Base-by-base conservation (phyloP, 2,797 vertebrate genomes). In the Chelidonichthys spinosus region DNA sequence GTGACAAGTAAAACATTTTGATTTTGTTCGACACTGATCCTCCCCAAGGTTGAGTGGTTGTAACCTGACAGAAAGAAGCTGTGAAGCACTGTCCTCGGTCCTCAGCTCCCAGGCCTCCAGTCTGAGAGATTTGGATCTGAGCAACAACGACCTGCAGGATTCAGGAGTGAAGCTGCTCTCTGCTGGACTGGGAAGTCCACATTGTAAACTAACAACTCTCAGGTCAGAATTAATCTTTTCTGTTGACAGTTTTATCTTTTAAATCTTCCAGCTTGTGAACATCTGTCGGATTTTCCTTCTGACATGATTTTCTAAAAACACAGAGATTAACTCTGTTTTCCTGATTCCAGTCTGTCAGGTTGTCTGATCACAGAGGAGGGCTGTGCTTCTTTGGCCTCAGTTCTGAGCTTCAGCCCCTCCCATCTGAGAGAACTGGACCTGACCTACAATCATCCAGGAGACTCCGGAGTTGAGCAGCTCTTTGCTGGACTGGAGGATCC, bases 71-170 rank as follows among this genome's bases (percentile, higher is more conserved):
- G 17, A 67, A 17, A 66, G 14, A 50, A 78, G 42, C 56, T 72
- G 47, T 47, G 36, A 72, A 61, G 67, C 44, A 14, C 50, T 64
- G 67, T 39, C 46, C n/a, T 50, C n/a, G 18, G 8, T 25, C 25
- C 25, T 52, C 25, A 8, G 53, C 43, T 46, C 61, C 58, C 6
- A 3, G 6, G 14, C 33, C 6, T 62, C 50, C 11, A 14, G 25
- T 76, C 61, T 76, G 14, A 64, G 39, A 76, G 62, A 70, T 39
- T 39, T 76, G 46, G 66, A 76, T 44, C 46, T 70, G n/a, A 63
- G 66, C 17, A 69, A 69, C 59, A 76, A 76, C 4, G 54, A 50
- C 4, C 52, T 76, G 37, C 7, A 37, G 35, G 63, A 78, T 55
- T 66, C n/a, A 61, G 76, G 76, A 46, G 69, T 78, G 2, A 37